Evolutionary conservation across 2,888 invertebrate genomes (phyloP), one percentile per base, ranked within the genome.

Genomic region (Ophion ellenae): DNA sequence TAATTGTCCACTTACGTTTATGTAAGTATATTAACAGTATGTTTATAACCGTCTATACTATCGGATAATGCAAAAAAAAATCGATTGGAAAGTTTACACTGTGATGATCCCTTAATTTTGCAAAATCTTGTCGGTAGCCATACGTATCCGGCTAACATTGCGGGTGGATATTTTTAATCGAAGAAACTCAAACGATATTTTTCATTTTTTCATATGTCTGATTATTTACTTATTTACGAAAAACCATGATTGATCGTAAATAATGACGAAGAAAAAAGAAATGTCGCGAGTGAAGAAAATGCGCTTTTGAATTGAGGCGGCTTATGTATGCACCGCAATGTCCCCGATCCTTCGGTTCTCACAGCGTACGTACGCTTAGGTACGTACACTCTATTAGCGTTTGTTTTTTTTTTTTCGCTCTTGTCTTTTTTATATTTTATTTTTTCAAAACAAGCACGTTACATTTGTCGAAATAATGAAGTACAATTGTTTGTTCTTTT

Each of bases 301-400:
- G 84, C 63, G 81, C 84, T 63, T 74, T 77, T 69, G 73, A 81
- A 81, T 66, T 73, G 66, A 57, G 67, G 57, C 74, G 74, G 77
- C 78, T 85, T 75, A 70, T 53, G 64, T 78, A 78, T 81, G 76
- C 76, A 71, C 76, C 67, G 84, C 81, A 81, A 84, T 84, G 81
- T 84, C 81, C 77, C 84, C 69, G 78, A 83, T 28, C 77, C 63
- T 70, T 47, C 76, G 66, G 77, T 73, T 66, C 74, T 74, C 78
- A 71, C 84, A 78, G 81, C 84, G 84, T 84, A 74, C 84, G 84
- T 84, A 84, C 84, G 67, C 81, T 81, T 84, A 84, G 84, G 84
- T 84, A 84, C 84, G 84, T 84, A 84, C 81, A 84, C 67, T 79
- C 75, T 45, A 28, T 74, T 67, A 78, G 73, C 77, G 81, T 63